Conservation (phyloP, 2,113 vertebrate genomes). For the Megaceryle torquata region DNA sequence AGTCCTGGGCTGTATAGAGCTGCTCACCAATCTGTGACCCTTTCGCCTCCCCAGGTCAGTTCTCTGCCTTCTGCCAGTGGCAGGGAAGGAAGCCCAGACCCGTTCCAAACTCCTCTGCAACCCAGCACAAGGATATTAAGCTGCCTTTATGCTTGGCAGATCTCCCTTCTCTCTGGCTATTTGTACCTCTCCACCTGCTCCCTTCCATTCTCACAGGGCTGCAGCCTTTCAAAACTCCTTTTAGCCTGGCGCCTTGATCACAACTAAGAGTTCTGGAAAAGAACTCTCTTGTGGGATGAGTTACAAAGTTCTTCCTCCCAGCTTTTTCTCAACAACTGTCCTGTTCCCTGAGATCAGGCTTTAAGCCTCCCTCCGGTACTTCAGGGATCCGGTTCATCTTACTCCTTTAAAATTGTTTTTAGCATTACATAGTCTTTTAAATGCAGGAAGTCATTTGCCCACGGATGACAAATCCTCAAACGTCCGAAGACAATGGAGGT, state of each 20-base stretch:
- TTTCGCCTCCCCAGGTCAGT: not conserved
- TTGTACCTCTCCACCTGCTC: not conserved
- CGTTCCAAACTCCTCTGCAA: not conserved
- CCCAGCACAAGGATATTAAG: not conserved
- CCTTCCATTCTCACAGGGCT: not conserved
- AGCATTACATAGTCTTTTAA: not conserved
- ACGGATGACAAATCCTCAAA: not conserved
- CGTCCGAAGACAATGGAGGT: not conserved
- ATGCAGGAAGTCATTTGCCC: not conserved
- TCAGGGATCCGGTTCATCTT: not conserved
- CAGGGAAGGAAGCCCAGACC: not conserved
- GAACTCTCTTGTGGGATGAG: not conserved
- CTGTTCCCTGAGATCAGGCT: not conserved
- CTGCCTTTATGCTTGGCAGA: not conserved
- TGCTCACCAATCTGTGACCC: accelerated
- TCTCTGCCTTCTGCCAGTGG: not conserved
- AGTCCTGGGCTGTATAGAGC: not conserved
- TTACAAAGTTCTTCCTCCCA: not conserved
- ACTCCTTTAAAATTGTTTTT: not conserved
- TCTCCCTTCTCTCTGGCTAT: not conserved
- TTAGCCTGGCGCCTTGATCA: not conserved
- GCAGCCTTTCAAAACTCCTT: not conserved
- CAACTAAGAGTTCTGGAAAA: not conserved
- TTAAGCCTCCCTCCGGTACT: not conserved
- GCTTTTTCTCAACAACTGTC: not conserved